Evolutionary conservation across 2,888 invertebrate genomes (phyloP).

Genomic region (Mycalesis mineus): DNA sequence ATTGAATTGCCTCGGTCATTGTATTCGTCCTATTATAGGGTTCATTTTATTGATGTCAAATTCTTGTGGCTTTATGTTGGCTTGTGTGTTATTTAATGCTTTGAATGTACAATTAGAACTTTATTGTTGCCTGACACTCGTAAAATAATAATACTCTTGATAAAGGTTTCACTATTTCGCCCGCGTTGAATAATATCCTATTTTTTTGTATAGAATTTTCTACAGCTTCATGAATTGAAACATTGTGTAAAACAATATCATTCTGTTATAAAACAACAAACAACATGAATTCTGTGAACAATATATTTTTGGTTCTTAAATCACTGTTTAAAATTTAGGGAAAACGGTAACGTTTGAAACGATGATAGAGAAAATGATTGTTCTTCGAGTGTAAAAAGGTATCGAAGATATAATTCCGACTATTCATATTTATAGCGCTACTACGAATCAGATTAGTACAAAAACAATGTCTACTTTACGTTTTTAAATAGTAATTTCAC

Average conservation of each 20-base stretch:
- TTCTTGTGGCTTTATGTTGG: slow-evolving; percentile 28
- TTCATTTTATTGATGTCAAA: slow-evolving; percentile 31
- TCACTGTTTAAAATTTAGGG: too few relatives aligned
- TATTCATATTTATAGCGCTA: not conserved
- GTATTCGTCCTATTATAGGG: slow-evolving; percentile 31
- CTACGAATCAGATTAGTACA: not conserved
- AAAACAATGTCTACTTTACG: not conserved
- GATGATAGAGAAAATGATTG: too few relatives aligned
- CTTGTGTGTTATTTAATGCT: slow-evolving; percentile 4
- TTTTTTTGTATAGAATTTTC: too few relatives aligned
- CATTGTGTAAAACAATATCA: too few relatives aligned
- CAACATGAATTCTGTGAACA: too few relatives aligned
- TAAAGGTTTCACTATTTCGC: not conserved
- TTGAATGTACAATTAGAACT: slow-evolving; percentile 8
- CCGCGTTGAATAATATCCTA: too few relatives aligned
- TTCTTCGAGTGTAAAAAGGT: too few relatives aligned
- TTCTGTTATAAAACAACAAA: too few relatives aligned
- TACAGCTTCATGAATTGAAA: too few relatives aligned
- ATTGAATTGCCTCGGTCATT: slow-evolving; percentile 44
- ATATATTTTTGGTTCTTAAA: too few relatives aligned
- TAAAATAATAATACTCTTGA: not conserved
- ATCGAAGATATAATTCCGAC: too few relatives aligned
- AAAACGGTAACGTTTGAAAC: too few relatives aligned
- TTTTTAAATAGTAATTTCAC: not conserved
- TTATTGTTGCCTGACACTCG: not conserved